Base-by-base conservation (phyloP, 2,888 invertebrate genomes). In the Maniola hyperantus region DNA sequence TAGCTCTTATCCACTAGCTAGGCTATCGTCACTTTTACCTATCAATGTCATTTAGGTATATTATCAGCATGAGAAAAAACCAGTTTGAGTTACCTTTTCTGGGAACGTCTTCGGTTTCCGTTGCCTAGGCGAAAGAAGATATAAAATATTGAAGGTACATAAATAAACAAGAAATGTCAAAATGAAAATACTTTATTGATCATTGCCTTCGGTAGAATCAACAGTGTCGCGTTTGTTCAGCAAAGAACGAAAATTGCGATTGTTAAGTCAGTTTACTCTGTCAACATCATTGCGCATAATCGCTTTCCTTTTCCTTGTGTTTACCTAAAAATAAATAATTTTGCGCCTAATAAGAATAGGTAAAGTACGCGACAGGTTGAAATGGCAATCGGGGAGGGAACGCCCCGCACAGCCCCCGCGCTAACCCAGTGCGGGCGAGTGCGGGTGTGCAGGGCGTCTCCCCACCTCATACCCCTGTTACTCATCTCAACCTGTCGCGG, bases 231-330 rank as follows among this genome's bases (percentile, higher is more conserved):
- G 62, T 60, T 66, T 61, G 65, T 48, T 53, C 46, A 58, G 39
- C 59, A 70, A 63, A 70, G 62, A 70, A 58, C 42, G 54, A 63
- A 67, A 70, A 67, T 65, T 67, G 46, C 63, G 65, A 42, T 58
- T 44, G 65, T 67, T 55, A 61, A 68, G 64, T 68, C 51, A 57
- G 68, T 66, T 70, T 68, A 64, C 64, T 68, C 54, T 66, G 60
- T 68, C 70, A 70, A 70, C 58, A 70, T 61, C 63, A 61, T 70
- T 64, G 60, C 65, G 68, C 64, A 70, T 68, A 66, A 70, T 70
- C 70, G 65, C 60, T 66, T 68, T 65, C 51, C 34, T 70, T 63
- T 63, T 61, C 60, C n/a, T 50, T 68, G 13, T 55, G 51, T 65
- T 59, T 64, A 48, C 51, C 51, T 64, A 20, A 13, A 50, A 50